A percentile compares a stretch with the other conserved stretches of the same genome.
These are phyloP conservation scores for Synanthedon tipuliformis DNA, from an alignment of 2,888 invertebrate species.

Conservation along the genomic window DNA sequence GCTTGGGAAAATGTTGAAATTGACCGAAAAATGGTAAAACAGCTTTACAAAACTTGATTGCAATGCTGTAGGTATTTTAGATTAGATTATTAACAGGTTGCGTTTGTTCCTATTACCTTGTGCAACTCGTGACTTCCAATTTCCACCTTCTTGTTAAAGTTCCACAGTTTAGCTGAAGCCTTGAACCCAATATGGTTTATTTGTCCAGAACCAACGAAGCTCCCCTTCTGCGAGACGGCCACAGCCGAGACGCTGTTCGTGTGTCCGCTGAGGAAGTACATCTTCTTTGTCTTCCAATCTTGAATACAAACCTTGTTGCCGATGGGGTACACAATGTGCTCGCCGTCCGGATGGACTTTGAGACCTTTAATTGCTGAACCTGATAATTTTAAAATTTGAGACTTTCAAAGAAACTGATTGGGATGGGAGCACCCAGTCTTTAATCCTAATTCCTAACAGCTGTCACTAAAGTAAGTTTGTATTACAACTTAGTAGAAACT, in stretches of 20 bases:
- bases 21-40: no score
- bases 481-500: no score
- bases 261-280: constrained; percentile 83
- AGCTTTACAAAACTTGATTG: not conserved
- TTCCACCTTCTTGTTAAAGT: constrained; percentile 74
- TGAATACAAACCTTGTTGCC: constrained; percentile 83
- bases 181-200: constrained; percentile 92
- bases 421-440: no score
- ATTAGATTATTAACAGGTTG: no score
- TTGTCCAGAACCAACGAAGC: constrained; percentile 89
- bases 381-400: constrained; percentile 7
- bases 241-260: constrained; percentile 83
- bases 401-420: no score
- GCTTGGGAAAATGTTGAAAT: no score
- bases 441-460: no score
- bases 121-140: constrained; percentile 83
- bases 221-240: constrained; percentile 79
- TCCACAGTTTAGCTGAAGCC: constrained; percentile 88
- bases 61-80: no score
- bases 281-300: constrained; percentile 76
- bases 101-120: constrained; percentile 64
- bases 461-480: no score
- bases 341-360: constrained; percentile 77
- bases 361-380: constrained; percentile 69
- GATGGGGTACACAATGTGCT: constrained; percentile 80